Conservation (phyloP, 2,797 vertebrate species). For the Sebastes taczanowskii region DNA sequence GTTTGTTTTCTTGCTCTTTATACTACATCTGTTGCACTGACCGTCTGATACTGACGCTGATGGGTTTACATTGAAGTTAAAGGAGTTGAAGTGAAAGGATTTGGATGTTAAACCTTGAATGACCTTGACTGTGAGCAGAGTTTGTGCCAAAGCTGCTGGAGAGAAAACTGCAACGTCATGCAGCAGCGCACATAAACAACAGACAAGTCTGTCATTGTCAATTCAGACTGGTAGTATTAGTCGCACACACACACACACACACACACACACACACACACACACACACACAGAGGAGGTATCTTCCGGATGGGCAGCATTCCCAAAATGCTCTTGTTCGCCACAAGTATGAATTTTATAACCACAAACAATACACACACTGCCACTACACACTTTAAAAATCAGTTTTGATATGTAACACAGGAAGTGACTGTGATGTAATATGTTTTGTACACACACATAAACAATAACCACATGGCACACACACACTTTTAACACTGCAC, state of each 20-base stretch:
- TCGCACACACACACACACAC: background rate
- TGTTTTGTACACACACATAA: background rate
- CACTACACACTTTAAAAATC: background rate
- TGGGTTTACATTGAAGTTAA: too few relatives aligned
- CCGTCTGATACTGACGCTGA: too few relatives aligned
- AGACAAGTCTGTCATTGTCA: slow-evolving; percentile 49
- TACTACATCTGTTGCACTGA: too few relatives aligned
- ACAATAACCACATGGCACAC: background rate
- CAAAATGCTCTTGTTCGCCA: slow-evolving; percentile 2
- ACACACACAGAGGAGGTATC: background rate
- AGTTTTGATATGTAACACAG: background rate
- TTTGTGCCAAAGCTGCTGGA: background rate
- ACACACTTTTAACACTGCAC: background rate
- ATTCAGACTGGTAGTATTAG: background rate
- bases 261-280: background rate
- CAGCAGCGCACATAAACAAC: slow-evolving; percentile 13
- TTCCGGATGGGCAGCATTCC: slow-evolving; percentile 33
- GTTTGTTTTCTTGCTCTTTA: too few relatives aligned
- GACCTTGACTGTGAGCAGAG: slow-evolving; percentile 7
- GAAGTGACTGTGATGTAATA: background rate
- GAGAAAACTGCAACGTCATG: slow-evolving; percentile 18
- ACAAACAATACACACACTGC: background rate
- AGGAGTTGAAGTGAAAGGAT: background rate
- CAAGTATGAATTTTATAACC: background rate
- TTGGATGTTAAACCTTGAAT: background rate